phyloP scores from a whole-genome alignment of 2,888 invertebrate species.

The Oscheius onirici region DNA sequence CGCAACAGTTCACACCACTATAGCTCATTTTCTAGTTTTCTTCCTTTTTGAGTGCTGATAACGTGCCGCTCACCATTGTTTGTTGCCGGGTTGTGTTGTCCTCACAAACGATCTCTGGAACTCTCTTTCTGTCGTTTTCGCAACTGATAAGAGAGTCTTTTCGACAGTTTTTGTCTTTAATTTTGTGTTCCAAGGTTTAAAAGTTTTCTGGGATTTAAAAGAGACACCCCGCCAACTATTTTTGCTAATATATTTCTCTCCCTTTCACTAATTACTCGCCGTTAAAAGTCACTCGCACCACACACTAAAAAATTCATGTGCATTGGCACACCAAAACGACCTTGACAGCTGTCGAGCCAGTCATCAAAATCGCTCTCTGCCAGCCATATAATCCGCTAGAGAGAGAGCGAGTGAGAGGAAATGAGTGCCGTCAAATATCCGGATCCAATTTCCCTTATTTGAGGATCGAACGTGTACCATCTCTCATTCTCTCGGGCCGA shows the following conservation, averaged over 20 bases:
- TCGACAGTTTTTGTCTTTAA: too few relatives aligned
- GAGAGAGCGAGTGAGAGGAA: neutral
- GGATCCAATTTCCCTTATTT: constrained; percentile 4
- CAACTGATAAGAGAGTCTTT: too few relatives aligned
- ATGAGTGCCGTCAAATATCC: constrained; percentile 12
- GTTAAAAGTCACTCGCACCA: neutral
- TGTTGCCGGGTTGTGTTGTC: too few relatives aligned
- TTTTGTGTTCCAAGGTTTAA: too few relatives aligned
- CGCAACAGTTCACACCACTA: too few relatives aligned
- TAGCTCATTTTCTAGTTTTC: too few relatives aligned
- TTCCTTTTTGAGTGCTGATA: too few relatives aligned
- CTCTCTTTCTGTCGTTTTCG: too few relatives aligned
- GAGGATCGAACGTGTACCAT: neutral
- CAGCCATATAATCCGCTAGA: neutral
- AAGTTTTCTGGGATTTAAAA: too few relatives aligned
- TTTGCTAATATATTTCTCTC: neutral
- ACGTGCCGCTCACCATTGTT: too few relatives aligned
- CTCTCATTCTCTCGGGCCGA: neutral
- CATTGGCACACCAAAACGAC: constrained; percentile 5
- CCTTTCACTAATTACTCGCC: too few relatives aligned
- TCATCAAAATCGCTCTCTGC: constrained; percentile 7
- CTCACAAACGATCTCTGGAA: too few relatives aligned
- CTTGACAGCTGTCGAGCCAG: constrained; percentile 20
- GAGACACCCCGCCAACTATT: neutral
- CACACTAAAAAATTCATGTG: constrained; percentile 19